phyloP scores from a whole-genome alignment of 1,140 invertebrate species.

The Drosophila nigrodunni region DNA sequence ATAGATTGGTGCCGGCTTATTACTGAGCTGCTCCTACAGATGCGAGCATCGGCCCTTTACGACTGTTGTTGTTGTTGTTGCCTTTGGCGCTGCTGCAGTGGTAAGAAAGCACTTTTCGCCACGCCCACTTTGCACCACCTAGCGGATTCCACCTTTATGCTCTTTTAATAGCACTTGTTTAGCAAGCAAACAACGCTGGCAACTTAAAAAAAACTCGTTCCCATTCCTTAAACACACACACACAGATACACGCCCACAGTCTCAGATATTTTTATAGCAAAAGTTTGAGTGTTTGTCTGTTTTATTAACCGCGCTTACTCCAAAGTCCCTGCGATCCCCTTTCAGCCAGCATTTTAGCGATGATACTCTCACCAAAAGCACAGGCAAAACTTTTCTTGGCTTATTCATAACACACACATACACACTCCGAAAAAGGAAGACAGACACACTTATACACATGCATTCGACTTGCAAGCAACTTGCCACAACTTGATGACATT shows the following conservation, averaged over 20 bases:
- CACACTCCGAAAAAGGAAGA: not conserved
- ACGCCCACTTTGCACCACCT: slow-evolving; percentile 41
- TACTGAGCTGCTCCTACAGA: slow-evolving; percentile 33
- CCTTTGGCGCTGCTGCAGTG: slow-evolving; percentile 1
- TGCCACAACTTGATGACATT: slow-evolving; percentile 24
- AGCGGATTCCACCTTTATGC: slow-evolving; percentile 67
- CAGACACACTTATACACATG: slow-evolving; percentile 28
- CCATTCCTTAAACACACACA: slow-evolving; percentile 1
- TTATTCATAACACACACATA: slow-evolving; percentile 71
- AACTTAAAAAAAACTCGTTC: slow-evolving; percentile 74
- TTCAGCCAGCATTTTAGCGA: not conserved
- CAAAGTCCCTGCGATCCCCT: slow-evolving; percentile 7
- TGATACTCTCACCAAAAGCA: not conserved
- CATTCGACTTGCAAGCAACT: slow-evolving; percentile 49
- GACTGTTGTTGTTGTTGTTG: slow-evolving; percentile 11
- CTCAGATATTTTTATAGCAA: slow-evolving; percentile 81
- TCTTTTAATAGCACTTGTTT: slow-evolving; percentile 82
- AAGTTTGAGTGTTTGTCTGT: slow-evolving; percentile 84
- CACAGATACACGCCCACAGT: not conserved
- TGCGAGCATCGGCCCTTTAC: slow-evolving; percentile 52
- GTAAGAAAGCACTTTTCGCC: slow-evolving; percentile 21
- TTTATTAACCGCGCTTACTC: slow-evolving; percentile 78
- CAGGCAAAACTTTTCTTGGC: slow-evolving; percentile 69
- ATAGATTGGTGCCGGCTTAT: slow-evolving; percentile 58
- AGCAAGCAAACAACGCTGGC: slow-evolving; percentile 76